Conservation (phyloP, 2,797 vertebrate genomes). For the Peromyscus attwateri region DNA sequence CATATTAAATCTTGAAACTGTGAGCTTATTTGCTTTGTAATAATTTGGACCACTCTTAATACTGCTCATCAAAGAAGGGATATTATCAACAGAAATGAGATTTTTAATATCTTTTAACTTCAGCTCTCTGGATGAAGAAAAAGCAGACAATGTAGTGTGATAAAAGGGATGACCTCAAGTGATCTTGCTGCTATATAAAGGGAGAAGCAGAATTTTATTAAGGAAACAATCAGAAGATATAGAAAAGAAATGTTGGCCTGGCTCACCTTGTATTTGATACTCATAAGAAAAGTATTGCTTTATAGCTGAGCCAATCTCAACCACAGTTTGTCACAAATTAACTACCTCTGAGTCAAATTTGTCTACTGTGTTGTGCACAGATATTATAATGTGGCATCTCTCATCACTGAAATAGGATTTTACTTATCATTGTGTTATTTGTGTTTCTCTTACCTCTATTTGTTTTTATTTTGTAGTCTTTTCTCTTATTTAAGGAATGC, state of each 20-base stretch:
- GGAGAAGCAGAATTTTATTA: neutral
- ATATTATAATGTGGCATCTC: too few relatives aligned
- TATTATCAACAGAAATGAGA: neutral
- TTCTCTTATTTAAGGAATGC: neutral
- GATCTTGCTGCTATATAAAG: neutral
- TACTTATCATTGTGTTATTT: neutral
- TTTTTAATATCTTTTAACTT: neutral
- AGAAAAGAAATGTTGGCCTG: neutral
- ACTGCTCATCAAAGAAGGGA: neutral
- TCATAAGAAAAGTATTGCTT: neutral
- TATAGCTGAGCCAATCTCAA: neutral
- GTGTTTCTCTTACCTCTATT: neutral
- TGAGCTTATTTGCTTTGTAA: neutral
- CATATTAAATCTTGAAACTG: neutral
- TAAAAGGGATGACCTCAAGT: neutral
- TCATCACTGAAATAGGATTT: neutral
- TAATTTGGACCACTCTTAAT: neutral
- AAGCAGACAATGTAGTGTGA: neutral
- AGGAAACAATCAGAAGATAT: neutral
- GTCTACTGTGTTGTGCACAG: too few relatives aligned
- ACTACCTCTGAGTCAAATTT: neutral
- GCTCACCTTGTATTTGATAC: neutral
- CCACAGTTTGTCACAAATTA: neutral
- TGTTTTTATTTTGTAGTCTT: neutral
- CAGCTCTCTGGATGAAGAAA: neutral